Base-by-base conservation (phyloP, 2,888 invertebrate genomes). In the Tridacna gigas region DNA sequence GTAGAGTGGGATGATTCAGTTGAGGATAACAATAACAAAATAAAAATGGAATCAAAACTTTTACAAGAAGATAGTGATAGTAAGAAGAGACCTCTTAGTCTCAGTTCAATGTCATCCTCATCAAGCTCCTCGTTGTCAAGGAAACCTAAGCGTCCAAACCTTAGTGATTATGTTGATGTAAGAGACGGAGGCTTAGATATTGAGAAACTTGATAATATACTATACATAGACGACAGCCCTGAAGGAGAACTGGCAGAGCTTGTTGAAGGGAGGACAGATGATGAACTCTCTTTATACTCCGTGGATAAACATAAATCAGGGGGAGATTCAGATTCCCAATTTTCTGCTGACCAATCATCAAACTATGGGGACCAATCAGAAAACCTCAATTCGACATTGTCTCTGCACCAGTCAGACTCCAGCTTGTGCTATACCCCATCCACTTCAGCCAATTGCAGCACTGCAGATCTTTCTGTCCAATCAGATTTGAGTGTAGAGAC, bases 101-200 rank as follows among this genome's bases (percentile, higher is more conserved):
- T 94, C 75, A 94, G 94, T 80, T 95, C 95, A 12, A 92, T 93
- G 83, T 94, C 95, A 4, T 95, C 95, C 0, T 92, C 94, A 11
- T 91, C 93, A 15, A 91, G 93, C 26, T 92, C 94, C 7, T 94
- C 94, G 1, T 89, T 93, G 37, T 92, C 91, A 60, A 83, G 93
- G 48, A 89, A 89, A 79, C 83, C 90, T 67, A 94, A 93, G 88
- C 89, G 90, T n/a, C 91, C 90, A 77, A 91, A 92, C 77, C 82
- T 91, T 51, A 77, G 86, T 74, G 89, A 90, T 48, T 88, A 80
- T 75, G 77, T 75, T 0, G 87, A 84, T 66, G 82, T 86, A 0
- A 80, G 71, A 25, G 79, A 77, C 65, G 86, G 86, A 71, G 80
- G 83, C 37, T 65, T 80, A 18, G 86, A 89, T 63, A 88, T 86